Conservation (phyloP, 2,797 vertebrate species). For the Sus cebifrons region DNA sequence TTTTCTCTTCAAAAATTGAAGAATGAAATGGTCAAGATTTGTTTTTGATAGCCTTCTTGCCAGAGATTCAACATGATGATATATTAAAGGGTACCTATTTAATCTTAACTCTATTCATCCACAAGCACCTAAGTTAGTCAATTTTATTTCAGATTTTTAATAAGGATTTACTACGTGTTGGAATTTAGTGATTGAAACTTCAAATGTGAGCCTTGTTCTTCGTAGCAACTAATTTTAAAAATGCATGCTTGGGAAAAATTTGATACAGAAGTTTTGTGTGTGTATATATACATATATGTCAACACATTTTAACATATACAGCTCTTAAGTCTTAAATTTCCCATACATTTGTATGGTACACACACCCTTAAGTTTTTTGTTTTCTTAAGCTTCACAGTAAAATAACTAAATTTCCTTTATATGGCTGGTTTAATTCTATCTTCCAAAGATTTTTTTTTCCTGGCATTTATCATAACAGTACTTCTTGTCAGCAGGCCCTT, state of each 20-base stretch:
- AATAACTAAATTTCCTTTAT: conserved; percentile 63
- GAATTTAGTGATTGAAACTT: conserved; percentile 50
- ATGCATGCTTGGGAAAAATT: conserved; percentile 4
- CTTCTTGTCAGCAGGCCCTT: conserved; percentile 53
- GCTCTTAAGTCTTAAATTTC: conserved; percentile 48
- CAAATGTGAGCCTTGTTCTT: not conserved
- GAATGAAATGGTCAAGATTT: conserved; percentile 55
- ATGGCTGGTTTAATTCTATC: conserved; percentile 56
- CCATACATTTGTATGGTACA: conserved; percentile 24
- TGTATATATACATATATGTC: not conserved
- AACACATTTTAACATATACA: not conserved
- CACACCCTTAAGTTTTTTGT: not conserved
- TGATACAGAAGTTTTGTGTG: not conserved
- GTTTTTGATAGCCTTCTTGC: conserved; percentile 53
- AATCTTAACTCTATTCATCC: conserved; percentile 28
- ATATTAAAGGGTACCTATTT: conserved; percentile 57
- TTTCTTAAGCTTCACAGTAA: conserved; percentile 40
- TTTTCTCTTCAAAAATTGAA: conserved; percentile 52
- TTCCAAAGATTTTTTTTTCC: conserved; percentile 65
- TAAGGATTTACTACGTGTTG: conserved; percentile 59
- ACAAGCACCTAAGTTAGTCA: conserved; percentile 9
- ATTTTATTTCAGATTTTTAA: conserved; percentile 61
- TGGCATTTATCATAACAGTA: conserved; percentile 46
- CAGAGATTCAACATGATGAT: conserved; percentile 40
- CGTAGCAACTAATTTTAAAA: conserved; percentile 65